Percentiles rank a stretch among this genome's conserved stretches.
phyloP scores from a whole-genome alignment of 2,888 invertebrate genomes.

The Ochropleura leucogaster region DNA sequence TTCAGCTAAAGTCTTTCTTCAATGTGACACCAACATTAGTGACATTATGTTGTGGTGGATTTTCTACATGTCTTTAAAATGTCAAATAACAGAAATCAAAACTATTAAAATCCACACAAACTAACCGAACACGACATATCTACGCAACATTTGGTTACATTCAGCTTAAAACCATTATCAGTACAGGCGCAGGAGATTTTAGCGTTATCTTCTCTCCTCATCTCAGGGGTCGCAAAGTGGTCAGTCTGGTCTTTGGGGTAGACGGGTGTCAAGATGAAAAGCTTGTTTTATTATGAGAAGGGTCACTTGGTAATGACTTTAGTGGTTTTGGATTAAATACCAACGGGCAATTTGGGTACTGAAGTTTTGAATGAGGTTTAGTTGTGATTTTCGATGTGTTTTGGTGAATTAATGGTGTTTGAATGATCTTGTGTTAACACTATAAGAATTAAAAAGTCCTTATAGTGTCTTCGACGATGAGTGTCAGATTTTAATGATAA shows the following conservation, averaged over 20 bases:
- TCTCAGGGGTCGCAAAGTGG: conserved; percentile 79
- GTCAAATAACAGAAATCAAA: conserved; percentile 1
- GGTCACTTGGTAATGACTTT: conserved; percentile 85
- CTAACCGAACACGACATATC: conserved; percentile 67
- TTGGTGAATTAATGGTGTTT: not conserved
- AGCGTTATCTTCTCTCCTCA: conserved; percentile 83
- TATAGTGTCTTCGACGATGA: too few species aligned
- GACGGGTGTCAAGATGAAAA: conserved; percentile 85
- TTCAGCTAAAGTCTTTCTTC: too few species aligned
- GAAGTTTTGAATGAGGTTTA: conserved; percentile 18
- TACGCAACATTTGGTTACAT: conserved; percentile 82
- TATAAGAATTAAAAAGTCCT: too few species aligned
- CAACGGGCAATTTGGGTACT: conserved; percentile 47
- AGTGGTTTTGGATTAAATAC: conserved; percentile 73
- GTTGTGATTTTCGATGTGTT: not conserved
- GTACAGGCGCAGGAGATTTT: conserved; percentile 82
- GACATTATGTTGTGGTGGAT: too few species aligned
- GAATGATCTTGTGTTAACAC: too few species aligned
- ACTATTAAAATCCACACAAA: conserved; percentile 16
- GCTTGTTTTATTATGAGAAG: conserved; percentile 83
- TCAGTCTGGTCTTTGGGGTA: conserved; percentile 74
- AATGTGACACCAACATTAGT: too few species aligned
- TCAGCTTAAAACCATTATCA: conserved; percentile 85
- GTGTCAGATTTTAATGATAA: not conserved
- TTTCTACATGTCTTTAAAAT: not conserved